Percentiles rank a stretch among this genome's conserved stretches.
Evolutionary conservation across 53 echinoderm and acorn worm genomes (phyloP).

Genomic region (Antedon mediterranea): DNA sequence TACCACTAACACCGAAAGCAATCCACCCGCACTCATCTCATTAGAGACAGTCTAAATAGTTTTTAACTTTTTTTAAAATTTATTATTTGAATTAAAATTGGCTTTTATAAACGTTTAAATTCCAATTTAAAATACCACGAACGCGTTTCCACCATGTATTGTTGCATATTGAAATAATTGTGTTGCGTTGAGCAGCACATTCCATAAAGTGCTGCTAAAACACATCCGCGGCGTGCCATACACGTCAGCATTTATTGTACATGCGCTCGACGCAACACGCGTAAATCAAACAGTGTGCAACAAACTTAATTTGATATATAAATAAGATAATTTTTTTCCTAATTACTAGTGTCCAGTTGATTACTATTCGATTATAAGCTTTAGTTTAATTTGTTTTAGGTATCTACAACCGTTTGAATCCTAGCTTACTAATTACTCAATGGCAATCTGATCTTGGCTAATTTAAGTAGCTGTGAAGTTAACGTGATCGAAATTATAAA

Average conservation of each 20-base stretch:
- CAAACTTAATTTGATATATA: too few species aligned
- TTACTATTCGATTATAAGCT: not conserved
- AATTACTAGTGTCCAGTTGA: too few species aligned
- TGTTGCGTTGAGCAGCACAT: too few species aligned
- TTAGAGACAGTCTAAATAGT: too few species aligned
- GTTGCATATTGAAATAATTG: too few species aligned
- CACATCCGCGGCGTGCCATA: too few species aligned
- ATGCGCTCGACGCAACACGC: too few species aligned
- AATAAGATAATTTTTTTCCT: too few species aligned
- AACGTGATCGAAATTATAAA: not conserved
- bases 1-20: conserved; percentile 65
- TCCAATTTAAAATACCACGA: not conserved
- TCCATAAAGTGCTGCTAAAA: too few species aligned
- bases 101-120: not conserved
- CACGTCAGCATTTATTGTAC: too few species aligned
- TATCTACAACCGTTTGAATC: not conserved
- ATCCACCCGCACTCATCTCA: conserved; percentile 88
- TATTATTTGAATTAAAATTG: not conserved
- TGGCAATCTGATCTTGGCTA: not conserved
- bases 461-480: not conserved
- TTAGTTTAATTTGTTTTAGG: not conserved
- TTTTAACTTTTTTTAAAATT: too few species aligned
- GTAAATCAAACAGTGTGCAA: too few species aligned
- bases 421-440: not conserved
- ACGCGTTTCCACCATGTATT: not conserved